Percentiles rank a stretch among this genome's conserved stretches.
Evolutionary conservation across 2,888 invertebrate genomes (phyloP).

Genomic region (Hyppa rectilinea): DNA sequence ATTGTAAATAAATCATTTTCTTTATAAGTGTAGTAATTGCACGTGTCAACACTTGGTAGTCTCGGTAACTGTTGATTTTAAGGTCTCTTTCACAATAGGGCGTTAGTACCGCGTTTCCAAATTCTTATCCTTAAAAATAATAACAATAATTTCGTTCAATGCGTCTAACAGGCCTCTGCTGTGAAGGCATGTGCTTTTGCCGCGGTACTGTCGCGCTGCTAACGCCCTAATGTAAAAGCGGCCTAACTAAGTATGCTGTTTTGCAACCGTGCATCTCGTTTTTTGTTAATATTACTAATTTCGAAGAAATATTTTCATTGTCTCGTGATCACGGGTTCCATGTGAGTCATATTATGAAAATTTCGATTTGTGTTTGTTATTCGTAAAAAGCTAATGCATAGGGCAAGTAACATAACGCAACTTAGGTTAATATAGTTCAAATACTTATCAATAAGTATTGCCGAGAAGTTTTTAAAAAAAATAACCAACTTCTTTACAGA

Average conservation of each 20-base stretch:
- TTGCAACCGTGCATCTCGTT: background rate
- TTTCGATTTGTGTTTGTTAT: background rate
- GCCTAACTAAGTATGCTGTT: conserved; percentile 3
- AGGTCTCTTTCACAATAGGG: too few relatives aligned
- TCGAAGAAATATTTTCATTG: background rate
- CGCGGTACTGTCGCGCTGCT: too few relatives aligned
- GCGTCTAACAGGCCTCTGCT: too few relatives aligned
- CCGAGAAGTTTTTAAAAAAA: too few relatives aligned
- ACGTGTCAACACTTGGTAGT: conserved; percentile 15
- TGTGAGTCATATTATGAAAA: background rate
- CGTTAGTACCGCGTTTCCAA: too few relatives aligned
- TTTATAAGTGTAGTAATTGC: conserved; percentile 47
- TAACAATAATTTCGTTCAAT: too few relatives aligned
- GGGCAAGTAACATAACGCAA: background rate
- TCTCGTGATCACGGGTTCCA: background rate
- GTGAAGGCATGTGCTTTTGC: too few relatives aligned
- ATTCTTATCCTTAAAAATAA: too few relatives aligned
- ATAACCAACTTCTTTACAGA: too few relatives aligned
- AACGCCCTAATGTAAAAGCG: too few relatives aligned
- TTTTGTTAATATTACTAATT: background rate
- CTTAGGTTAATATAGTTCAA: too few relatives aligned
- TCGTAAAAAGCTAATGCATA: background rate
- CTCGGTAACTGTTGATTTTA: conserved; percentile 12
- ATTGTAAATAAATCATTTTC: conserved; percentile 46
- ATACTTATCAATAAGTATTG: too few relatives aligned